Evolutionary conservation across 2,888 invertebrate species (phyloP), one percentile per base, ranked within the genome.

Genomic region (Agrochola macilenta): DNA sequence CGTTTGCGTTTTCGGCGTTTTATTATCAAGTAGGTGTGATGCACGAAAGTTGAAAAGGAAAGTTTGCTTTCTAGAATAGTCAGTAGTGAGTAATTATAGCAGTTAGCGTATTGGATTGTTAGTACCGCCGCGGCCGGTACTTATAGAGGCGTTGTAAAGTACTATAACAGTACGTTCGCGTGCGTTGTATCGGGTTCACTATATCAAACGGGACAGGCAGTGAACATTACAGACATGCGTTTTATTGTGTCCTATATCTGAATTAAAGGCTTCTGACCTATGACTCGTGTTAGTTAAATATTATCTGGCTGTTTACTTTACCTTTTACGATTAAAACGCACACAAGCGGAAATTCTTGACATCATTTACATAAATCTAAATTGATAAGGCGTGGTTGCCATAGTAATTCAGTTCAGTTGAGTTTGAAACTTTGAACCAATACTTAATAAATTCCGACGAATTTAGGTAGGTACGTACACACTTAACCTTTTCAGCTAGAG

Each of bases 21-120:
- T 85, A 78, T 85, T 86, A 88, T 72, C 79, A 77, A 63, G 72
- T 65, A 46, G 43, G 74, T 81, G 77, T 61, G 78, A 82, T 72
- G 74, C 75, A 82, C 49, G 87, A 87, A 85, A 83, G 82, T 83
- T 68, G 69, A 83, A 87, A 87, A 80, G 68, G 87, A 88, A 88
- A 88, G 87, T 88, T 79, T 78, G 79, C 89, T 84, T 88, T 88
- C 86, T 88, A 85, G 74, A 76, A 75, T 52, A 73, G 69, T 54
- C 43, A 43, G 74, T 65, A 49, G 64, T 84, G 64, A 78, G 49
- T 78, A 79, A 82, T 82, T 82, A 85, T 74, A 78, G 77, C 73
- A 57, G 72, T 81, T 63, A 76, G 39, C 68, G 74, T 82, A 64
- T 82, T 76, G 39, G 61, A 61, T 76, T 85, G 82, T 72, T 63